A percentile compares a stretch with the other conserved stretches of the same genome.
phyloP scores from a whole-genome alignment of 2,113 vertebrate genomes.

The Athene noctua region DNA sequence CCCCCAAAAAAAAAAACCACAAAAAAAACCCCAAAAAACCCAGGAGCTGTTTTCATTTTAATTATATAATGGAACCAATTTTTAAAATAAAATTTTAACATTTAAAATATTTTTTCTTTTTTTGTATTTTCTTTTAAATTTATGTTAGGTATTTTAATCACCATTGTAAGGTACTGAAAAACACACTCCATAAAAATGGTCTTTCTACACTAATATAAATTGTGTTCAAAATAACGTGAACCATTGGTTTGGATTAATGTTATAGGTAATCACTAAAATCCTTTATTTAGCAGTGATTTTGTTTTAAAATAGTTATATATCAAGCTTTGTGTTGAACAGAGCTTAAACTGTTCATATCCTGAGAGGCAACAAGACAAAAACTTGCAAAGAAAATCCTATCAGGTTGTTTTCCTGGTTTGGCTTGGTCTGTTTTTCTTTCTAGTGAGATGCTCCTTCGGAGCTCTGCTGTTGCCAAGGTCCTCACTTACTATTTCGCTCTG shows the following conservation, averaged over 20 bases:
- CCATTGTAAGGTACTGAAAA: background rate
- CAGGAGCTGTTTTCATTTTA: slow-evolving; percentile 14
- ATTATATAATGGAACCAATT: background rate
- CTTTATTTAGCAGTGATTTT: slow-evolving; percentile 21
- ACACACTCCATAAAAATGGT: background rate
- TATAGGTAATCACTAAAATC: slow-evolving; percentile 33
- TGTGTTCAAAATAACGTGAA: background rate
- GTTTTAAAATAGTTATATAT: slow-evolving; percentile 3
- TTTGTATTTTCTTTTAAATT: background rate
- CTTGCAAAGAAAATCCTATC: background rate
- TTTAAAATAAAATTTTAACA: background rate
- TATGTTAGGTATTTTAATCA: background rate
- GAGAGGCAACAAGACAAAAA: background rate
- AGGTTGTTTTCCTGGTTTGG: background rate
- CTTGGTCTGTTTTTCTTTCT: background rate
- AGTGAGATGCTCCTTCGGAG: background rate
- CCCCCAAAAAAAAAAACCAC: too few species aligned
- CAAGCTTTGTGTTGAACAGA: background rate
- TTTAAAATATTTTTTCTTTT: background rate
- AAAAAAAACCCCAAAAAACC: too few species aligned
- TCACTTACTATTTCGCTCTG: background rate
- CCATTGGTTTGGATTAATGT: background rate
- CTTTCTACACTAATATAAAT: background rate
- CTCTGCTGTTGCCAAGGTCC: background rate
- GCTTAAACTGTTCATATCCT: background rate